Percentiles rank a stretch among this genome's conserved stretches.
phyloP scores from a whole-genome alignment of 2,888 invertebrate species.

The Cactoblastis cactorum region DNA sequence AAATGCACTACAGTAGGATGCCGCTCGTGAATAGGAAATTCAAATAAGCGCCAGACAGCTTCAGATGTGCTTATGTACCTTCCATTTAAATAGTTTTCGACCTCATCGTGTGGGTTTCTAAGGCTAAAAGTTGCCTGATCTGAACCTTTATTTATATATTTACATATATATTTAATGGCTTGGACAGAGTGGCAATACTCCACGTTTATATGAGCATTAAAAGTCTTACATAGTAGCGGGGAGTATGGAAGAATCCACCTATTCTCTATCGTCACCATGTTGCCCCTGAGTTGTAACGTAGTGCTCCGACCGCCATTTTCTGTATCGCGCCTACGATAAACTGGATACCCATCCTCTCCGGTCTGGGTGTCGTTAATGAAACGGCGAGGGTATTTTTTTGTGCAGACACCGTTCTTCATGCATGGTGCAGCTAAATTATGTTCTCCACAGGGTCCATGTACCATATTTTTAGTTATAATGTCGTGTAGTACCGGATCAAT shows the following conservation, averaged over 20 bases:
- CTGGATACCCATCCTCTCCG: slow-evolving; percentile 25
- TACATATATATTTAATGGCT: slow-evolving; percentile 32
- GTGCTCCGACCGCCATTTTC: neutral
- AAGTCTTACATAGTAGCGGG: neutral
- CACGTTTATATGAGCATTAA: neutral
- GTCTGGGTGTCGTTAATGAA: slow-evolving; percentile 37
- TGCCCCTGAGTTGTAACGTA: neutral
- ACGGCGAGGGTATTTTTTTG: slow-evolving; percentile 27
- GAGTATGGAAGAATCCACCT: neutral
- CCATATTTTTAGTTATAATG: slow-evolving; percentile 6
- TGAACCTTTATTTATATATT: slow-evolving; percentile 27
- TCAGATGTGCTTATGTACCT: slow-evolving; percentile 18
- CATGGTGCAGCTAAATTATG: slow-evolving; percentile 17
- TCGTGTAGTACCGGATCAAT: slow-evolving; percentile 13
- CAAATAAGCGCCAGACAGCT: slow-evolving; percentile 17
- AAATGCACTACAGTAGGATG: neutral
- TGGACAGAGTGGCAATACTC: neutral
- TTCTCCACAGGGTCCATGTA: slow-evolving; percentile 24
- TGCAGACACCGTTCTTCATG: slow-evolving; percentile 15
- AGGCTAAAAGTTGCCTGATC: slow-evolving; percentile 25
- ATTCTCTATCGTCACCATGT: neutral
- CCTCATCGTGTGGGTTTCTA: slow-evolving; percentile 16
- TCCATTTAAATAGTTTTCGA: slow-evolving; percentile 15
- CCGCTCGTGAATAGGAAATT: slow-evolving; percentile 10
- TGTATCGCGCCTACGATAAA: neutral